phyloP scores from a whole-genome alignment of 2,113 vertebrate genomes.

The Murina feae region DNA sequence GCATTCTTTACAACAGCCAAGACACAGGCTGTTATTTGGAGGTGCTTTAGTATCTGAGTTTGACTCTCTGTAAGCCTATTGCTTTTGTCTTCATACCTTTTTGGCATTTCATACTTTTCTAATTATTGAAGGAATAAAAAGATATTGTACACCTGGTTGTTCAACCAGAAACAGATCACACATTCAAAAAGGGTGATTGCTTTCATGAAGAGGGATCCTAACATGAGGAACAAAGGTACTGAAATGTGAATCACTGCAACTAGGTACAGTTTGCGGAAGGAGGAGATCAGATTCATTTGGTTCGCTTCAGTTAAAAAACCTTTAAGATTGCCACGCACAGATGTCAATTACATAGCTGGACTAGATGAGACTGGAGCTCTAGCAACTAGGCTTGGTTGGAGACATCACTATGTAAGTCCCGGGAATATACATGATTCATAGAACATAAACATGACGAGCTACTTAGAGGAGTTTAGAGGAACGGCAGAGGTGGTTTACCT shows the following conservation, averaged over 20 bases:
- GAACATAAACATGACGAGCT: neutral
- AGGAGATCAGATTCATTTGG: neutral
- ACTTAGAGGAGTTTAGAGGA: neutral
- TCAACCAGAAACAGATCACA: neutral
- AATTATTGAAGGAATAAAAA: neutral
- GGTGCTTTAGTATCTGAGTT: neutral
- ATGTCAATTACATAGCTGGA: neutral
- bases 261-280: neutral
- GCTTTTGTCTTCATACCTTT: neutral
- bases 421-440: neutral
- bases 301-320: neutral
- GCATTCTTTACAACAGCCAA: neutral
- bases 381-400: neutral
- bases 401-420: neutral
- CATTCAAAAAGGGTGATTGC: neutral
- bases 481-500: neutral
- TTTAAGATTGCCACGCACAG: neutral
- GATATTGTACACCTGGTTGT: neutral
- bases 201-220: neutral
- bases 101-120: neutral
- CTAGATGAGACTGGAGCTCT: neutral
- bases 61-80: neutral
- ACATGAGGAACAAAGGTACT: fast-evolving
- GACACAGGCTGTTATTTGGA: neutral
- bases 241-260: neutral